Base-by-base conservation (phyloP, 2,888 invertebrate genomes). In the Gymnocheta viridis region DNA sequence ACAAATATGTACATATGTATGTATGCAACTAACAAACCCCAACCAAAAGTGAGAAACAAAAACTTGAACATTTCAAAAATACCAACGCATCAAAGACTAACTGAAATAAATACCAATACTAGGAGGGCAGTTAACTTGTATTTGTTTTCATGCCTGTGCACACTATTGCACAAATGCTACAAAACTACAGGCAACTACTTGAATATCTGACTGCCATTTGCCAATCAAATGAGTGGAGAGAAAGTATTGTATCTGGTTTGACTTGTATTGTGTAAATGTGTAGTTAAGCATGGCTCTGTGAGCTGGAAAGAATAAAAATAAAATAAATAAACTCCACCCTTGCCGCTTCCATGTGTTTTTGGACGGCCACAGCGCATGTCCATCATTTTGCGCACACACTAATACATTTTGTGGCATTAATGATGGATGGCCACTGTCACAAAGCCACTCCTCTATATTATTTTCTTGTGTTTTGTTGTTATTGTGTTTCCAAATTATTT, bases 181-280 rank as follows among this genome's bases (percentile, higher is more conserved):
- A 88, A 80, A 72, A 86, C 88, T 81, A 87, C 89, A 88, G 38
- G 73, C 41, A 73, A 19, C 44, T n/a, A 29, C 47, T n/a, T n/a
- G 35, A 51, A 14, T 32, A 41, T 32, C 4, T 22, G 29, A 14
- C n/a, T n/a, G 17, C 12, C 10, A 17, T 62, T 66, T 81, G 64
- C 91, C 91, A 91, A 91, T 91, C 90, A 87, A 49, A 81, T 54
- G 0, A 35, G 86, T 85, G 91, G 89, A 91, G 90, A 91, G 86
- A 88, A 87, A 56, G 35, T 2, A 12, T 41, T 67, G 6, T 41
- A n/a, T 54, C 6, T 29, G 81, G 81, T 51, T 44, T 56, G 4
- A 12, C 2, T 38, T 27, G 17, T 69, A 54, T 74, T 62, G 49
- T 83, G 85, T 70, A 19, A 17, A 67, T 80, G 66, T 69, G n/a